phyloP scores from a whole-genome alignment of 1,140 invertebrate species.

The Drosophila nasuta region DNA sequence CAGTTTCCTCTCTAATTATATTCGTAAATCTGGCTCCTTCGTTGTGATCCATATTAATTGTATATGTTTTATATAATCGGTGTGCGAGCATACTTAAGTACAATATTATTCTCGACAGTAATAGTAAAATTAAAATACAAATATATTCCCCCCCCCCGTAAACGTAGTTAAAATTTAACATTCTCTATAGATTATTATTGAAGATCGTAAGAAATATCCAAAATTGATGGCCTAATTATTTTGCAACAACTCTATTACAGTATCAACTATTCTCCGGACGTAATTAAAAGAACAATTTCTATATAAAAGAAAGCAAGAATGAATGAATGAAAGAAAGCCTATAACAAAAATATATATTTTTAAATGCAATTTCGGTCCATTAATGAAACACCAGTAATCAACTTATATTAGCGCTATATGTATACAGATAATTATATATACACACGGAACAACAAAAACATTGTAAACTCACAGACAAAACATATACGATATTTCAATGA shows the following conservation, averaged over 20 bases:
- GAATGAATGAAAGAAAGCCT: conserved; percentile 20
- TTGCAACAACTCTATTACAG: conserved; percentile 82
- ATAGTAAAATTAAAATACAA: conserved; percentile 7
- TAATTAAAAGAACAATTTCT: conserved; percentile 59
- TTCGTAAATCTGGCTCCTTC: conserved; percentile 28
- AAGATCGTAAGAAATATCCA: conserved; percentile 50
- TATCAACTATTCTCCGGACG: conserved; percentile 83
- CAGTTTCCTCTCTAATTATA: conserved; percentile 23
- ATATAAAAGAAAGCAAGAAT: conserved; percentile 38
- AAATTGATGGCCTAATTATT: conserved; percentile 80
- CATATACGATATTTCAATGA: conserved; percentile 46
- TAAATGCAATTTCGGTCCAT: conserved; percentile 78
- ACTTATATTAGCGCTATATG: conserved; percentile 66
- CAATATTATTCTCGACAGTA: conserved; percentile 9
- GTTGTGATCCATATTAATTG: conserved; percentile 48
- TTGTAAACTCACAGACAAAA: conserved; percentile 63
- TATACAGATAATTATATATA: conserved; percentile 46
- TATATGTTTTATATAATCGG: conserved; percentile 44
- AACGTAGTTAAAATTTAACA: conserved; percentile 22
- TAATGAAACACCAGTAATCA: conserved; percentile 75
- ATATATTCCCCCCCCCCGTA: conserved; percentile 19
- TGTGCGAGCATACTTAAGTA: conserved; percentile 33
- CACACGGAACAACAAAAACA: conserved; percentile 35
- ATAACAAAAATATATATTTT: conserved; percentile 55
- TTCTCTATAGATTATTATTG: conserved; percentile 54